phyloP scores from a whole-genome alignment of 2,797 vertebrate genomes.

The Trachurus trachurus region DNA sequence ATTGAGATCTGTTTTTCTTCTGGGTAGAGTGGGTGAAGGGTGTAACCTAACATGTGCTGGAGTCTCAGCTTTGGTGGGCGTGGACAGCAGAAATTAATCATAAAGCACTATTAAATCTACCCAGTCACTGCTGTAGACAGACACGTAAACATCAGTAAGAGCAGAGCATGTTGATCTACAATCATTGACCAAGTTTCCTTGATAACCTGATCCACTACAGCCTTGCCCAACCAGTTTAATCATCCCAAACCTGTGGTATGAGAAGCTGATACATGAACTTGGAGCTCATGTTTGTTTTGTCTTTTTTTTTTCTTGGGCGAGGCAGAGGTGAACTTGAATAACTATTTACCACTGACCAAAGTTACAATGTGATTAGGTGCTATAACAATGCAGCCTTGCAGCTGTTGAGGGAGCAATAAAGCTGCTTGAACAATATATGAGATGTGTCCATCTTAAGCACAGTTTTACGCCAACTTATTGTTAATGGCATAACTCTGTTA shows the following conservation, averaged over 20 bases:
- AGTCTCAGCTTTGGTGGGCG: neutral
- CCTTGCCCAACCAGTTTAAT: neutral
- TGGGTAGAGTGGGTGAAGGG: neutral
- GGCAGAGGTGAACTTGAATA: neutral
- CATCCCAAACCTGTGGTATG: neutral
- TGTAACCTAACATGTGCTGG: neutral
- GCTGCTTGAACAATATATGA: neutral
- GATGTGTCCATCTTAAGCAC: neutral
- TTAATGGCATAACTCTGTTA: slow-evolving; percentile 42
- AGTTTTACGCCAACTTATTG: slow-evolving; percentile 7
- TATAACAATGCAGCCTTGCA: neutral
- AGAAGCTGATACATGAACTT: neutral
- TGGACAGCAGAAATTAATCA: neutral
- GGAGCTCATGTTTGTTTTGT: neutral
- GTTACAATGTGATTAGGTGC: neutral
- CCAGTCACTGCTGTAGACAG: neutral
- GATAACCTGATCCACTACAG: slow-evolving; percentile 1
- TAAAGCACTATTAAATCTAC: neutral
- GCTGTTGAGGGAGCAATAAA: neutral
- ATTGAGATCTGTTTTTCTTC: neutral
- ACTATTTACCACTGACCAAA: neutral
- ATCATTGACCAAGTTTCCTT: slow-evolving; percentile 18
- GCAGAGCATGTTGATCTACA: slow-evolving; percentile 8
- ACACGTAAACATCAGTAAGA: neutral
- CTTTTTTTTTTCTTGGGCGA: neutral